Base-by-base conservation (phyloP, 2,797 vertebrate genomes). In the Dryobates pubescens region DNA sequence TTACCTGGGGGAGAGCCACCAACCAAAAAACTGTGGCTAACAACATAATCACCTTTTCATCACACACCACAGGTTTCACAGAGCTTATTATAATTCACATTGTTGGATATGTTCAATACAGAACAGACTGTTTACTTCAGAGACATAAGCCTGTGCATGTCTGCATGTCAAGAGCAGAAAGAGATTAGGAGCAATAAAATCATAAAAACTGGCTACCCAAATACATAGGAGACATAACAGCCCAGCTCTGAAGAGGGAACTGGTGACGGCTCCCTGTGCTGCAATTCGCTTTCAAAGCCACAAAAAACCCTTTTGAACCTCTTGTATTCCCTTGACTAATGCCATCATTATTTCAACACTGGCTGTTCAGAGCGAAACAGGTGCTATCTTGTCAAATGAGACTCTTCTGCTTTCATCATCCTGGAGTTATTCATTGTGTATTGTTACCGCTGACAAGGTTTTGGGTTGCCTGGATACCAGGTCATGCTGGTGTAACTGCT, bases 401-500 rank as follows among this genome's bases (percentile, higher is more conserved):
- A 57, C 65, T 93, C 96, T 96, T 93, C 79, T 38, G 62, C 94
- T 96, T 96, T 93, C 94, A 93, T 96, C 96, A 90, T 41, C 69
- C 82, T 23, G 0, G 76, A 96, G 90, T 96, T 95, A 86, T 79
- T 96, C 93, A 82, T 57, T 89, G 94, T 30, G 82, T 59, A 94
- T 91, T 96, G 96, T 96, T 94, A 92, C 92, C 47, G 27, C 93
- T 93, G 96, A 97, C 84, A 92, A 97, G 96, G 92, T 92, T 96
- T 95, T 86, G 69, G 57, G 97, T 97, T 98, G 97, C 97, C 96
- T 96, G 87, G 97, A 97, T 97, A 98, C 97, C 96, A 94, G 97
- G 95, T 95, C 74, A 58, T 69, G 92, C 96, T 86, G 92, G 62
- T 95, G 82, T 30, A 74, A 57, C 88, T 74, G 81, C 62, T 57